phyloP scores from a whole-genome alignment of 2,797 vertebrate species.

The Pangasius mekongensis region DNA sequence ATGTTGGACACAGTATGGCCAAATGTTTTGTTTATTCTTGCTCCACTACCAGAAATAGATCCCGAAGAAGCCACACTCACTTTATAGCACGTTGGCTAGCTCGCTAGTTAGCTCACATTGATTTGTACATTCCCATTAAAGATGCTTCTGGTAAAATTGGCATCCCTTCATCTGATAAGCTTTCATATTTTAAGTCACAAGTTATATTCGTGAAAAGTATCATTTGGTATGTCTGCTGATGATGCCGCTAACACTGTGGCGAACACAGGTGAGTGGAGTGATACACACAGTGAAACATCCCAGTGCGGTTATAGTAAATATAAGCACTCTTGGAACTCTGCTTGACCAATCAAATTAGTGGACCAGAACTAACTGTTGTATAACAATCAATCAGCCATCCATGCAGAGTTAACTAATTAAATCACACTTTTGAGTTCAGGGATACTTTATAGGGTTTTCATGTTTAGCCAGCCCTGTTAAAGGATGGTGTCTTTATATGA shows the following conservation, averaged over 20 bases:
- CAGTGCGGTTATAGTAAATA: not conserved
- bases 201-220: not conserved
- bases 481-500: not conserved
- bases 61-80: not conserved
- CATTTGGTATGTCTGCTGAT: not conserved
- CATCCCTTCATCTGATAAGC: not conserved
- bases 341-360: not conserved
- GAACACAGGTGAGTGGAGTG: not conserved
- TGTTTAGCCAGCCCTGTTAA: not conserved
- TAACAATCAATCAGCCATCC: not conserved
- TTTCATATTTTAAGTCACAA: not conserved
- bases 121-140: not conserved
- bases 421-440: not conserved
- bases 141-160: not conserved
- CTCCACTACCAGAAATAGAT: not conserved
- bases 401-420: not conserved
- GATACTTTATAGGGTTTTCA: not conserved
- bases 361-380: not conserved
- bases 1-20: too few species aligned
- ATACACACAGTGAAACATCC: not conserved
- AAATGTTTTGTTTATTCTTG: not conserved
- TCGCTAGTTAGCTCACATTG: not conserved
- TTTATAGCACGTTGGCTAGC: not conserved
- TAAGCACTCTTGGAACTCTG: not conserved
- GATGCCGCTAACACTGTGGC: not conserved